Evolutionary conservation across 2,888 invertebrate genomes (phyloP).

Genomic region (Ypsolopha sequella): DNA sequence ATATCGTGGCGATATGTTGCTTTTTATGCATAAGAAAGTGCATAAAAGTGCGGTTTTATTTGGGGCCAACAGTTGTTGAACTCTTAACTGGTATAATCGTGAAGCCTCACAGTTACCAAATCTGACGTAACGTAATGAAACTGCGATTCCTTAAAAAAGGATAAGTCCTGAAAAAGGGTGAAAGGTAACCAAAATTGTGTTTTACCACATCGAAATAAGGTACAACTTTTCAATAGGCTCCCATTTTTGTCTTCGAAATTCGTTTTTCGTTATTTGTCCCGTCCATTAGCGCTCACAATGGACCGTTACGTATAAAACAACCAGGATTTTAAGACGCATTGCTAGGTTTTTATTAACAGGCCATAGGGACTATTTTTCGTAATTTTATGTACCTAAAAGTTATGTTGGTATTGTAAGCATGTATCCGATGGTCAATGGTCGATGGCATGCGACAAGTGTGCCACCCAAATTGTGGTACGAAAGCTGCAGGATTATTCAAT

Average conservation of each 20-base stretch:
- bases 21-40: too few species aligned
- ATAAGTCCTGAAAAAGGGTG: conserved; percentile 34
- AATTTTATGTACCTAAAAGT: too few species aligned
- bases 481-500: too few species aligned
- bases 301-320: conserved; percentile 40
- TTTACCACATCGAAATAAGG: not conserved
- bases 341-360: too few species aligned
- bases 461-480: too few species aligned
- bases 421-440: too few species aligned
- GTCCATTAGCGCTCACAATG: conserved; percentile 46
- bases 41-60: too few species aligned
- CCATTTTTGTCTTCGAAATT: conserved; percentile 40
- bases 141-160: conserved; percentile 23
- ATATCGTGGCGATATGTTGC: not conserved
- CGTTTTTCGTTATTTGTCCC: conserved; percentile 41
- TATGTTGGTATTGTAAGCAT: too few species aligned
- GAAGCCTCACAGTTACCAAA: conserved; percentile 31
- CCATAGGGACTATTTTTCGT: too few species aligned
- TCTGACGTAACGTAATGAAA: conserved; percentile 32
- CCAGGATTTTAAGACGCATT: too few species aligned
- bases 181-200: conserved; percentile 9
- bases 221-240: conserved; percentile 17
- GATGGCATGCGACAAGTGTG: too few species aligned
- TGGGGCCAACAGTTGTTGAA: not conserved
- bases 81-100: conserved; percentile 25